Evolutionary conservation across 2,888 invertebrate species (phyloP).

Genomic region (Bellardia pandia): DNA sequence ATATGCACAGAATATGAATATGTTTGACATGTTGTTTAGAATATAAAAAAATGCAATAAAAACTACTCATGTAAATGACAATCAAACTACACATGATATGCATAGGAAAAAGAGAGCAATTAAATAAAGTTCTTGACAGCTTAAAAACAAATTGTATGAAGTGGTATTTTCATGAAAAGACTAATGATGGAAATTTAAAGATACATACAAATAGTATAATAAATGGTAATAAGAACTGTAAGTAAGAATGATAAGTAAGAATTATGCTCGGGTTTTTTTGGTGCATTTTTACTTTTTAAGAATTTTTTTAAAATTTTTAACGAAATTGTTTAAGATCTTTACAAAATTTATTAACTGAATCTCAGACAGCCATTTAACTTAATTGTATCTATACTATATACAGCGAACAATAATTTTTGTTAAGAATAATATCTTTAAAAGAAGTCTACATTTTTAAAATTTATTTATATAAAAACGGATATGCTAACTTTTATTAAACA

Average conservation of each 20-base stretch:
- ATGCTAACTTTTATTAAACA: too few species aligned
- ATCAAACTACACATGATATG: conserved; percentile 34
- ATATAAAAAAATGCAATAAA: conserved; percentile 30
- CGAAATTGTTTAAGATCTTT: too few species aligned
- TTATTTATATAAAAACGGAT: too few species aligned
- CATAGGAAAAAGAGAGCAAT: conserved; percentile 26
- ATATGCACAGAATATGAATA: conserved; percentile 54
- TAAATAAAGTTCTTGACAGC: conserved; percentile 34
- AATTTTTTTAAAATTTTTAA: too few species aligned
- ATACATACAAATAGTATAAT: background rate
- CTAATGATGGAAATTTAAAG: background rate
- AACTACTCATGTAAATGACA: conserved; percentile 49
- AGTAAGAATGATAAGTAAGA: too few species aligned
- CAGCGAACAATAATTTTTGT: too few species aligned
- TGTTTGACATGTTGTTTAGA: conserved; percentile 57
- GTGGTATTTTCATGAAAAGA: background rate
- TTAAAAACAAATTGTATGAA: background rate
- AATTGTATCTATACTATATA: background rate
- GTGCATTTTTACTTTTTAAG: too few species aligned
- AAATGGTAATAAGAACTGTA: too few species aligned
- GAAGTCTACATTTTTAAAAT: too few species aligned
- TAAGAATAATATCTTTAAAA: too few species aligned
- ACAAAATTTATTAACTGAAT: background rate
- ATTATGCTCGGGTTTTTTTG: too few species aligned
- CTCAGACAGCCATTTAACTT: background rate